A percentile compares a stretch with the other conserved stretches of the same genome.
These are phyloP conservation scores for Mirza zaza DNA, from an alignment of 2,113 vertebrate genomes.

Conservation along the genomic window DNA sequence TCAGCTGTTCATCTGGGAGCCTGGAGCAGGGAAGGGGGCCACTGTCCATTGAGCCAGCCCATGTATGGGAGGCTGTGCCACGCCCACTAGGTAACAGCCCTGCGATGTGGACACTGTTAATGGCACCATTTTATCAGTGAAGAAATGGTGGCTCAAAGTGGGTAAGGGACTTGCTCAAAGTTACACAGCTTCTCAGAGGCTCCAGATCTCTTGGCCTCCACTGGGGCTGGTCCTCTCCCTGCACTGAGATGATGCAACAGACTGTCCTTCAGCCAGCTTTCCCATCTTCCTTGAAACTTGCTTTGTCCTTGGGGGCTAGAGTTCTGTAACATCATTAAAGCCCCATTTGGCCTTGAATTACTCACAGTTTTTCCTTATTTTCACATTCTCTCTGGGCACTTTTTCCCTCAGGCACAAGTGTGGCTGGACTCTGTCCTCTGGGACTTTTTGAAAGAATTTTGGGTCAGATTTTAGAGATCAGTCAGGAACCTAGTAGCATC, in stretches of 20 bases:
- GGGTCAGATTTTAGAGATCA: background rate
- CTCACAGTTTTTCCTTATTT: background rate
- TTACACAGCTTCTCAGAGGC: background rate
- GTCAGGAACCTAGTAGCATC: background rate
- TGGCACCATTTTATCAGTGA: too few species aligned
- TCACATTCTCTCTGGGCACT: too few species aligned
- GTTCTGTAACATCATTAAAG: background rate
- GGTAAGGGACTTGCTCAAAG: background rate
- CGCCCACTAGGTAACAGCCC: background rate
- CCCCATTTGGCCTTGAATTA: background rate
- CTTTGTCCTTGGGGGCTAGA: background rate
- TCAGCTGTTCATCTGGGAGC: background rate
- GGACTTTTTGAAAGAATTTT: background rate
- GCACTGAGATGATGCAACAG: too few species aligned
- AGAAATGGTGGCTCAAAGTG: background rate
- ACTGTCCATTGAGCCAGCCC: background rate
- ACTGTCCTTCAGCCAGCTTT: background rate
- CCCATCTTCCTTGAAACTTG: background rate
- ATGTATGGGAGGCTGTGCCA: accelerated
- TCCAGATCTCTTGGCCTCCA: background rate
- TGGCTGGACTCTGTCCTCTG: background rate
- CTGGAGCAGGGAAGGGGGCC: background rate
- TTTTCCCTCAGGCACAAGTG: background rate
- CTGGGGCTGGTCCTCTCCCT: background rate
- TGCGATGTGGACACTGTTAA: accelerated